phyloP scores from a whole-genome alignment of 2,797 vertebrate genomes.

The Monodelphis domestica region DNA sequence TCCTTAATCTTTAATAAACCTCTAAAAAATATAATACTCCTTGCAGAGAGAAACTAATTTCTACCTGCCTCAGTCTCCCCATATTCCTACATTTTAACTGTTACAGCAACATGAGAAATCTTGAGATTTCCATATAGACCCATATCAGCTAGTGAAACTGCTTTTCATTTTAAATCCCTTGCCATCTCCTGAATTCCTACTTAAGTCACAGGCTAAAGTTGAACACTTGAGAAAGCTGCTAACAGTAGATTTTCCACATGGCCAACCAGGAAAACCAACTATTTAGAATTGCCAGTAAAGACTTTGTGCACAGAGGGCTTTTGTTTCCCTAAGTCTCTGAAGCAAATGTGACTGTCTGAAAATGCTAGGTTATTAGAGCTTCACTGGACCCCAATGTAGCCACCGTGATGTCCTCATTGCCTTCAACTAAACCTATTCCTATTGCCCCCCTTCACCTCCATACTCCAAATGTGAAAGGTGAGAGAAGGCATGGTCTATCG shows the following conservation, averaged over 20 bases:
- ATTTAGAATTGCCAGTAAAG: slow-evolving; percentile 46
- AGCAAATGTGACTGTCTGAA: slow-evolving; percentile 27
- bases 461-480: neutral
- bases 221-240: slow-evolving; percentile 33
- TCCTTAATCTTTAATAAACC: too few species aligned
- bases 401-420: slow-evolving; percentile 32
- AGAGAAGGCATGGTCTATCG: neutral
- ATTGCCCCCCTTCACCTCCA: too few species aligned
- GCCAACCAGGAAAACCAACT: slow-evolving; percentile 23
- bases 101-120: too few species aligned
- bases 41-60: too few species aligned
- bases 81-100: too few species aligned
- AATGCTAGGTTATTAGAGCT: slow-evolving; percentile 35
- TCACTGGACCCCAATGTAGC: slow-evolving; percentile 29
- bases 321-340: slow-evolving; percentile 15
- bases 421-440: slow-evolving; percentile 45
- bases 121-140: neutral
- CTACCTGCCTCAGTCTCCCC: too few species aligned
- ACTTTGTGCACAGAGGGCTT: slow-evolving; percentile 17
- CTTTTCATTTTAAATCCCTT: slow-evolving; percentile 3
- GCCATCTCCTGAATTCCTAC: slow-evolving; percentile 34
- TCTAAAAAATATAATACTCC: too few species aligned
- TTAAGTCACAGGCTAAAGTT: slow-evolving; percentile 19
- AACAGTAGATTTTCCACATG: slow-evolving; percentile 1
- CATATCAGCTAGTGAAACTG: neutral